Evolutionary conservation across 2,113 vertebrate species (phyloP), one percentile per base, ranked within the genome.

Genomic region (Ginglymostoma cirratum): DNA sequence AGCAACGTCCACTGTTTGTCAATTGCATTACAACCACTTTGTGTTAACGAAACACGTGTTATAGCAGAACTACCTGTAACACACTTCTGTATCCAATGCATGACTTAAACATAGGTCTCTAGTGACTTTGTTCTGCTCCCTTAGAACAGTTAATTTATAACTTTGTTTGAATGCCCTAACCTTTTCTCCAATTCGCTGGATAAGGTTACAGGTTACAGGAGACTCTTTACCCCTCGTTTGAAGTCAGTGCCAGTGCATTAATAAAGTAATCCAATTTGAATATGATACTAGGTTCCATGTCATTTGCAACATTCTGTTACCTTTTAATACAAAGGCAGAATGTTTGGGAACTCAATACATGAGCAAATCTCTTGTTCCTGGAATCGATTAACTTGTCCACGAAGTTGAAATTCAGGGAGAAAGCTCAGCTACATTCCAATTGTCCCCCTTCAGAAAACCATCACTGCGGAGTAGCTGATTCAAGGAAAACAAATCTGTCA

Each of bases 381-480:
- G 34, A 67, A 93, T 66, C 52, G 66, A 93, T 93, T 66, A 93
- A 42, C 66, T 93, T 61, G 19, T 38, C 38, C 8, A 66, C 66
- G 61, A 66, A 93, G 66, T 38, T 93, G 87, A 93, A 65, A 38
- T 67, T 93, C 61, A 66, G 89, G 61, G 89, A 93, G 55, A 93
- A 93, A 66, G 61, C 66, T 93, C 19, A 66, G 61, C 1, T 23
- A 23, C 34, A 42, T 66, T 12, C 89, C 66, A 93, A 66, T 65
- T 67, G n/a, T 93, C 17, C 61, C 66, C 89, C 66, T 93, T 66
- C n/a, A n/a, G 24, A 27, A 34, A 61, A 65, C 52, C 66, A 34
- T 93, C 89, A 66, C 61, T 66, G n/a, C 19, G 21, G 61, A 93
- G 61, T n/a, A 65, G 52, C n/a, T 65, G 55, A 90, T n/a, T 61